Evolutionary conservation across 30 jellyfish, hydroid and myxozoan genomes (phyloP), one percentile per base, ranked within the genome.

Genomic region (Hydractinia symbiolongicarpus): DNA sequence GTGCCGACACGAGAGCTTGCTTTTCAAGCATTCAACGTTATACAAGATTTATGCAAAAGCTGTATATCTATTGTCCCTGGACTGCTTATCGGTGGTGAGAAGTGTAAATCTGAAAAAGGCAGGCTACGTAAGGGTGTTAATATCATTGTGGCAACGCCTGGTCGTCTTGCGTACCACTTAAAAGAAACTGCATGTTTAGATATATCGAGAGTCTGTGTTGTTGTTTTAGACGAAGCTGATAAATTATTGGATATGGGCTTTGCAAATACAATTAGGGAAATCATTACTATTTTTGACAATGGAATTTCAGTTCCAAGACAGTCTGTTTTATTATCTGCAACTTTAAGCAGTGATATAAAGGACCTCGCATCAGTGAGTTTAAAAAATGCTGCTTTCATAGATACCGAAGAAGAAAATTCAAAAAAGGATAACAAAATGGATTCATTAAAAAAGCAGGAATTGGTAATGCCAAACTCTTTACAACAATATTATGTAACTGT

Each of bases 1-100:
- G 87, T 89, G 5, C 99, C 99, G 40, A 94, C 99, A 8, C 83
- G 96, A 14, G 99, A 94, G 67, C 89, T 94, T 8, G 99, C 99
- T 20, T 56, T 73, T 70, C 99, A 94, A 80, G 85, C 89, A 58
- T 94, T 78, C 77, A 88, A 88, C 15, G 88, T 84, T 14, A 21
- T 94, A 55, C 96, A 90, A 73, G 71, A 69, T 11, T 72, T 94
- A 9, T 90, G 96, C 80, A 85, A 90, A 66, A 82, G 96, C 15
- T 88, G 81, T 68, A 90, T 88, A 14, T 88, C 96, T 87, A 84
- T 94, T 66, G 96, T 88, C 14, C 95, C 97, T 10, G 99, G 99
- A 10, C 49, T 86, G 82, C 56, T 94, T 56, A 83, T 88, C 60
- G 99, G 99, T 14, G 97, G 97, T 15, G 99, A 94, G 78, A 94